Percentiles rank a stretch among this genome's conserved stretches.
Evolutionary conservation across 2,888 invertebrate genomes (phyloP).

Genomic region (Dolomedes plantarius): DNA sequence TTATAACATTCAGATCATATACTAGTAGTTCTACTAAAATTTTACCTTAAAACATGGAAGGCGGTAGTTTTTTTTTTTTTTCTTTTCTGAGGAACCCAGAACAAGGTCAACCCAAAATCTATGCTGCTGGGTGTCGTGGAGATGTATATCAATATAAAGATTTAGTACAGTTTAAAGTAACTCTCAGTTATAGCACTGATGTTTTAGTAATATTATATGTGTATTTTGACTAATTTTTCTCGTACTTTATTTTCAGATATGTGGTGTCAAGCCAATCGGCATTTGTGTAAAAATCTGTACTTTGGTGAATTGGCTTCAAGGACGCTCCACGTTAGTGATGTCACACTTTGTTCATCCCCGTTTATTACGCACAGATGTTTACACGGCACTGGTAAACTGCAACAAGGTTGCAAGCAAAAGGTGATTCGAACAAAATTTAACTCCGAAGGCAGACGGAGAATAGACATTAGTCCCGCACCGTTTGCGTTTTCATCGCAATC

Average conservation of each 20-base stretch:
- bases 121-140: too few species aligned
- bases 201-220: too few species aligned
- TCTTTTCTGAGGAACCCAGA: too few species aligned
- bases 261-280: conserved; percentile 13
- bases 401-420: neutral
- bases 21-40: too few species aligned
- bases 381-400: neutral
- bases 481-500: conserved; percentile 38
- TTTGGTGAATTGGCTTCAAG: neutral
- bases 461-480: conserved; percentile 48
- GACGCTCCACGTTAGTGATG: neutral
- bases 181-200: too few species aligned
- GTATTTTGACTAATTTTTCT: too few species aligned
- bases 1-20: too few species aligned
- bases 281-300: neutral
- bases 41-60: too few species aligned
- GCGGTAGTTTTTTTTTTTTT: too few species aligned
- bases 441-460: conserved; percentile 9
- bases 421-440: neutral
- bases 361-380: neutral
- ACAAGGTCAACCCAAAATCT: too few species aligned
- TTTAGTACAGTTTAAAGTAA: too few species aligned
- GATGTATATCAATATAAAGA: too few species aligned
- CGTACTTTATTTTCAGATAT: conserved; percentile 16
- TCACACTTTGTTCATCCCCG: neutral